Evolutionary conservation across 2,113 vertebrate genomes (phyloP), one percentile per base, ranked within the genome.

Genomic region (Phyllostomus hastatus): DNA sequence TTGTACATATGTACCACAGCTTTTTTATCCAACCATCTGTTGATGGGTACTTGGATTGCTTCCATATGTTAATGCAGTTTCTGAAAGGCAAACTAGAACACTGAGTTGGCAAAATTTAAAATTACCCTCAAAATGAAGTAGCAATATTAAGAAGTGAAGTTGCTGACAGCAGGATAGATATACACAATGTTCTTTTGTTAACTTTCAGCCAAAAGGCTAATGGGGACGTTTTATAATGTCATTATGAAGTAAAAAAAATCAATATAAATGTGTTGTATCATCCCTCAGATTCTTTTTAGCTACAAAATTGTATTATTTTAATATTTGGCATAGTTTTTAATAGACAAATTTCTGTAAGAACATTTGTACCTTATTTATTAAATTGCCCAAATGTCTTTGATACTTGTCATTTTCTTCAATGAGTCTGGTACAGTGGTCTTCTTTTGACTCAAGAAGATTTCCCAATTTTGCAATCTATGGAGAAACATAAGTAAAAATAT

Each of bases 401-500:
- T 90, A 97, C 52, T 80, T 95, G 90, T 95, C 91, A 67, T 97
- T 97, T 86, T 98, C 97, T 75, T 95, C 96, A 41, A 73, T 94
- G 35, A 98, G 96, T 46, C 83, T 97, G 43, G 54, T 91, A 80
- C 90, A 97, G 17, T 95, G 90, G 59, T 94, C 95, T 94, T 97
- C 96, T 93, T 98, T 97, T 7, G 73, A 96, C 67, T 94, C 90
- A 22, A 98, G 70, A 73, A 97, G 94, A 80, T 16, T 64, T 85
- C 91, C 96, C 93, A 98, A 2, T 88, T 96, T 98, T 87, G 83
- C 79, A 46, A 97, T 95, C 98, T 98, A 61, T n/a, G 48, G 80
- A 97, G 67, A 97, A 95, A 97, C 28, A 88, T 66, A 7, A 69
- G 19, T 80, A 67, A 91, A 95, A 94, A 90, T 59, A 84, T n/a